phyloP scores from a whole-genome alignment of 2,113 vertebrate genomes.

The Cynocephalus volans region DNA sequence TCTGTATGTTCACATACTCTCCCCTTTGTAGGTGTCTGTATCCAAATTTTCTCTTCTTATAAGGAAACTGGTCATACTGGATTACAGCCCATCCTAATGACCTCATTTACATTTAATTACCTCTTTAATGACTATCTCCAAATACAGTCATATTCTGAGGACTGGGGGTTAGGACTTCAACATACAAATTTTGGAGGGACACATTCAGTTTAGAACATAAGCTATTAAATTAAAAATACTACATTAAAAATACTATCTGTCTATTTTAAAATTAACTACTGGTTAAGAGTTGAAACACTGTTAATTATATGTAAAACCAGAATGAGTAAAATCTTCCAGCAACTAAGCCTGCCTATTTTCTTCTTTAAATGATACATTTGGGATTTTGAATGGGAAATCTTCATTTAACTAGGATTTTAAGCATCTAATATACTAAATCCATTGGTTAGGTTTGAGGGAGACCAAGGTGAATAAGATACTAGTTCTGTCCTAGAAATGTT shows the following conservation, averaged over 20 bases:
- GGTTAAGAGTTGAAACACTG: neutral
- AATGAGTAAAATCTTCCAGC: neutral
- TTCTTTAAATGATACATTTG: neutral
- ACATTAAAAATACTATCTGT: neutral
- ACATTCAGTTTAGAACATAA: neutral
- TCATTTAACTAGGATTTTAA: neutral
- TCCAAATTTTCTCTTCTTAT: neutral
- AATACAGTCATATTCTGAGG: neutral
- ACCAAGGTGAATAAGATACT: neutral
- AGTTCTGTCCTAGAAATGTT: neutral
- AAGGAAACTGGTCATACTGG: rapidly evolving
- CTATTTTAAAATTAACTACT: neutral
- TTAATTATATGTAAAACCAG: neutral
- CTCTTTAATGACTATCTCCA: neutral
- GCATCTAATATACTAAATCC: neutral
- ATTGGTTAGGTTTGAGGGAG: neutral
- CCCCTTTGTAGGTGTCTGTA: neutral
- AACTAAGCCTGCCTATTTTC: neutral
- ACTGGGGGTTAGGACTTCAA: neutral
- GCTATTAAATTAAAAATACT: neutral
- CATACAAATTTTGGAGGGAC: neutral
- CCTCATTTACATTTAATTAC: neutral
- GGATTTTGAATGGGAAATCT: neutral
- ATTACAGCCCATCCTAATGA: neutral
- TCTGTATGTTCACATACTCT: neutral